Evolutionary conservation across 2,113 vertebrate genomes (phyloP), one percentile per base, ranked within the genome.

Genomic region (Recurvirostra avosetta): DNA sequence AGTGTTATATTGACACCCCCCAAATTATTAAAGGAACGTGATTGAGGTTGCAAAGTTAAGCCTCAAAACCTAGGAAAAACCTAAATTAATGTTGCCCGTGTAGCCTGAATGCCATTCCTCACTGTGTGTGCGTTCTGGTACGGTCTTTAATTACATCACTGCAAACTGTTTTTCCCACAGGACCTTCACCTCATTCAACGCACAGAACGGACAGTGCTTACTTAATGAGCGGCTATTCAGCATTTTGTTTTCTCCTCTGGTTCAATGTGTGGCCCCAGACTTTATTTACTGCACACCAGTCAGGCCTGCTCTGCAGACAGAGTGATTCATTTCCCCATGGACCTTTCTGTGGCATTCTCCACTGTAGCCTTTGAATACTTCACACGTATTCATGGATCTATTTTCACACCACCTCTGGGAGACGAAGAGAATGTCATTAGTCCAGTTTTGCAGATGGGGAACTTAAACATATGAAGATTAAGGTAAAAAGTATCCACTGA

Each of bases 221-320:
- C 65, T 90, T 91, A 97, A 97, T 86, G 94, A 95, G 92, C 84
- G 94, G 91, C 89, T 90, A 91, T 96, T 92, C 89, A 91, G 74
- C 8, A 73, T 73, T 92, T 90, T 11, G 4, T 81, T 77, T 93
- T 95, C 86, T 94, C 76, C 91, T 61, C 91, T 76, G 86, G 9
- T 87, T 82, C 92, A 94, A 19, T 73, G 86, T 72, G 94, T 73
- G 70, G 88, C 92, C 92, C 76, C 91, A 68, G 83, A 75, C 86
- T 91, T 88, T 73, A 73, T 89, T 97, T 85, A 62, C 73, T 49
- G 83, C 88, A 62, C 76, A 49, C 41, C 80, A 89, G 88, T 36
- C 86, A 86, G 73, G 47, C 40, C 76, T 94, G 91, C 70, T 79
- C 92, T 79, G 86, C 72, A 75, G 86, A 91, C 63, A 61, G 83